Conservation (phyloP, 2,113 vertebrate species). For the Anguilla rostrata region DNA sequence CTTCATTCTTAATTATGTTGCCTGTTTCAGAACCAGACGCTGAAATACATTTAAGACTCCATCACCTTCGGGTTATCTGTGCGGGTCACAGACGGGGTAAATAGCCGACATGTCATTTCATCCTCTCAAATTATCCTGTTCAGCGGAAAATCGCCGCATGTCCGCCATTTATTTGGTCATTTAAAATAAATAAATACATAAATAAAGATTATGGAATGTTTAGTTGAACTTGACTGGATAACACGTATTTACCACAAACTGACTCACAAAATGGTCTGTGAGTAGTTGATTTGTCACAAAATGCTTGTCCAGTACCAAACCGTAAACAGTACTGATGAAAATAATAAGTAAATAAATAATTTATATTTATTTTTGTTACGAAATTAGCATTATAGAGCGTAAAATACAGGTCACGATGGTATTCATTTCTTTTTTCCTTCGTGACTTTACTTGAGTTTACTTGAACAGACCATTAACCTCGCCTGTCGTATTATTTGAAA, state of each 20-base stretch:
- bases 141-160: too few species aligned
- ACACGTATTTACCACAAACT: too few species aligned
- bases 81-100: background rate
- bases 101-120: background rate
- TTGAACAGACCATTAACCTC: background rate
- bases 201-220: background rate
- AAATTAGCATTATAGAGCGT: too few species aligned
- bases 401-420: background rate
- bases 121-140: background rate
- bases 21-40: background rate
- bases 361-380: too few species aligned
- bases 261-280: too few species aligned
- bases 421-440: background rate
- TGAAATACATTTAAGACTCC: slow-evolving; percentile 12
- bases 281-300: too few species aligned
- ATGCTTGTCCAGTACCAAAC: too few species aligned
- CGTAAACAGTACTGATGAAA: too few species aligned
- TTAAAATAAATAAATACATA: too few species aligned
- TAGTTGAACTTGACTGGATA: background rate
- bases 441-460: too few species aligned
- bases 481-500: background rate
- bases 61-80: slow-evolving; percentile 5
- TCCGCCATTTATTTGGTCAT: background rate
- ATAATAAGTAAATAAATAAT: too few species aligned
- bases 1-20: background rate